Evolutionary conservation across 2,113 vertebrate species (phyloP).

Genomic region (Tursiops truncatus): DNA sequence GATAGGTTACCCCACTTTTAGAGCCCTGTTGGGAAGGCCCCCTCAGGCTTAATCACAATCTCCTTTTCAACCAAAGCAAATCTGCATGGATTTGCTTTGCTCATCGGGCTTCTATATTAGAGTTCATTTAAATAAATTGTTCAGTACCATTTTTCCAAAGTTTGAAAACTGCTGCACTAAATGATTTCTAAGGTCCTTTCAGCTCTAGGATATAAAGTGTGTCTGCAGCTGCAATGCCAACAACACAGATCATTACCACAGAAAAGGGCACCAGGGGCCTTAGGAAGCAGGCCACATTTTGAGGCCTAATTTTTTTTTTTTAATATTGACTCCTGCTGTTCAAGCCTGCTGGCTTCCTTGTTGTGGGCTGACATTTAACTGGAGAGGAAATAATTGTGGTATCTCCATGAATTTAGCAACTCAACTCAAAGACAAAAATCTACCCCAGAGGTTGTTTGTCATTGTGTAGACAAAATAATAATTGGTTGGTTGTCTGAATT

Average conservation of each 20-base stretch:
- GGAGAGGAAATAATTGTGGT: slow-evolving; percentile 33
- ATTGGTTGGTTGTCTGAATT: not conserved
- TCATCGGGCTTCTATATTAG: not conserved
- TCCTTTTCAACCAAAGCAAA: not conserved
- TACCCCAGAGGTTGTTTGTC: slow-evolving; percentile 32
- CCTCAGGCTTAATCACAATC: not conserved
- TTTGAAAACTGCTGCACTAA: not conserved
- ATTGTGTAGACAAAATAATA: not conserved
- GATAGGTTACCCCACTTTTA: not conserved
- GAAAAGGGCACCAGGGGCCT: not conserved
- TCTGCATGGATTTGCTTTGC: not conserved
- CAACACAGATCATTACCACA: not conserved
- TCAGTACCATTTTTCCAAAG: not conserved
- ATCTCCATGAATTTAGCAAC: not conserved
- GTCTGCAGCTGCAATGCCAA: not conserved
- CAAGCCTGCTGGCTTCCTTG: slow-evolving; percentile 22
- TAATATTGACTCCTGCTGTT: slow-evolving; percentile 15
- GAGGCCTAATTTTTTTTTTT: not conserved
- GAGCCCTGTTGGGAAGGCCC: not conserved
- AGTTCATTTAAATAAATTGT: slow-evolving; percentile 1
- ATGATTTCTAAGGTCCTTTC: not conserved
- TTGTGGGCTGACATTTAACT: slow-evolving; percentile 44
- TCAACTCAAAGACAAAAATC: not conserved
- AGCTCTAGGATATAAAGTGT: not conserved
- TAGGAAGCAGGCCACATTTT: not conserved